Base-by-base conservation (phyloP, 53 echinoderm and acorn worm genomes). In the Patiria pectinifera region DNA sequence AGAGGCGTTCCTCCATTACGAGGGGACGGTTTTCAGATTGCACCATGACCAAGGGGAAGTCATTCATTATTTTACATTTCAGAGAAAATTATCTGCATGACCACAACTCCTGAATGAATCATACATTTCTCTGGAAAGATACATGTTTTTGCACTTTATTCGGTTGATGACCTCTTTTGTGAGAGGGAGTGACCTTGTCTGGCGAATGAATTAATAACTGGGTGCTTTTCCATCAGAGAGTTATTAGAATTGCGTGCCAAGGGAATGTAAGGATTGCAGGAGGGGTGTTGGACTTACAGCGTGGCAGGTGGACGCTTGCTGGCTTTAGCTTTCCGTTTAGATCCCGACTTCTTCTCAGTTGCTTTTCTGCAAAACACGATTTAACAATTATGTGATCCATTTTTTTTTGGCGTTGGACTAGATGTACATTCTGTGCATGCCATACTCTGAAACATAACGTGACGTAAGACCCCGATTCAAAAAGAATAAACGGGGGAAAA, bases 221-320 rank as follows among this genome's bases (percentile, higher is more conserved):
- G 69, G 21, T 15, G 15, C 69, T 11, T 69, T 69, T 1, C 13
- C 69, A n/a, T n/a, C n/a, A 69, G 69, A 69, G 15, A 21, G 21
- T 21, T 15, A 15, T 15, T 69, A 1, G 69, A 35, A 35, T 1
- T 69, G 69, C 21, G 13, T 69, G 69, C 4, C 21, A 2, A 15
- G 69, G 69, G 69, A 18, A 4, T 22, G 10, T 23, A 9, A 3
- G 1, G 19, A 25, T 9, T 23, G 74, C n/a, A 69, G 69, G 74
- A n/a, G 74, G 8, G 19, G n/a, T 53, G 53, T 23, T 24, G 3
- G 71, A 86, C 86, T 72, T 75, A 86, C 86, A 25, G 48, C 12
- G 86, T 49, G 21, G 11, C 71, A 14, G 86, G 86, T n/a, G 86
- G 86, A 12, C 86, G 86, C 49, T 71, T 71, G 22, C 49, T 82